Base-by-base conservation (phyloP, 1,140 invertebrate species). In the Thaumetopoea pityocampa region DNA sequence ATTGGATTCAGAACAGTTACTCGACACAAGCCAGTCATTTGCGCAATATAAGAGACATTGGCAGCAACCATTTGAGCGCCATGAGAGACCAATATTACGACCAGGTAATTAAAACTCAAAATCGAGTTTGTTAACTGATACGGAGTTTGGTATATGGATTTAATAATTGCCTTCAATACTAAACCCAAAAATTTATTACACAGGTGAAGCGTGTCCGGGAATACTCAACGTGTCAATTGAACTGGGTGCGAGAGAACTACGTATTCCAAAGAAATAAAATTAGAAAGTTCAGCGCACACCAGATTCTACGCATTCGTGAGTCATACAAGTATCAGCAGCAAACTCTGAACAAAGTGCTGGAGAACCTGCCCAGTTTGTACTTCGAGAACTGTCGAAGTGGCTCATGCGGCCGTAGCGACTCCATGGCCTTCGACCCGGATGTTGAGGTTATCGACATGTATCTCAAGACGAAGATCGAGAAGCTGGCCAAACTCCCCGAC, bases 321-420 rank as follows among this genome's bases (percentile, higher is more conserved):
- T 95, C 94, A 3, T 98, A 96, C 88, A 98, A 98, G 80, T 95
- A 96, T 61, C 95, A 97, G 71, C 96, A 98, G 71, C 94, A 96
- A 76, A 96, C 96, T 2, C 79, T 98, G 4, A 96, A 97, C 79
- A 98, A 98, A 74, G 92, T 98, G 1, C 72, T 98, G 18, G 96
- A 98, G 70, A 97, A 96, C 67, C 86, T 98, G 52, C 96, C 96
- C n/a, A 94, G 90, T 61, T 85, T 96, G 4, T 94, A 98, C 79
- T 92, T 98, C 50, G 96, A 98, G 74, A 97, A 96, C 71, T 96
- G 96, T 67, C 91, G 94, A 20, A 93, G 91, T 45, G 95, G 95
- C 5, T 93, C 92, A 0, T 96, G 94, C 77, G 91, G 93, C 0
- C 85, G 92, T 7, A 91, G 92, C 37, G 94, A 96, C 61, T 94